Conservation (phyloP, 2,797 vertebrate species). For the Cirrhinus molitorella region DNA sequence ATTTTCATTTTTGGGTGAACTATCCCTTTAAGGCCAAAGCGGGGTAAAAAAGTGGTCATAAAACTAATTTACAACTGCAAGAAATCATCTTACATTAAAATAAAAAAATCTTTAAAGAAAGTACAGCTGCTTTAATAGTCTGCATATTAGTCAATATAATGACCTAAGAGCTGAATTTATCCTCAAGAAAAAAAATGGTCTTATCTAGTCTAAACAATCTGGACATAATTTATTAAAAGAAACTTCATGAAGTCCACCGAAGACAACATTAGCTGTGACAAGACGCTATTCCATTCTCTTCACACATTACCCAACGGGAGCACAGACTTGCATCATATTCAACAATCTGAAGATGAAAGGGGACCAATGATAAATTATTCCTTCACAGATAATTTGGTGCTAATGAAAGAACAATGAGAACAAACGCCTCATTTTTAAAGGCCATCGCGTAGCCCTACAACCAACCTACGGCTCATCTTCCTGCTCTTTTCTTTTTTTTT, state of each 20-base stretch:
- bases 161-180: not conserved
- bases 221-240: constrained; percentile 40
- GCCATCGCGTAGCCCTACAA: constrained; percentile 51
- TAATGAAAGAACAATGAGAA: constrained; percentile 72
- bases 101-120: not conserved
- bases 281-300: constrained; percentile 47
- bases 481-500: not conserved
- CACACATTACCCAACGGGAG: constrained; percentile 59
- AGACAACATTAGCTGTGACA: constrained; percentile 53
- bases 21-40: not conserved
- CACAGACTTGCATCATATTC: constrained; percentile 65
- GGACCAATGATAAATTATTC: constrained; percentile 69
- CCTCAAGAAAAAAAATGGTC: not conserved
- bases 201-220: constrained; percentile 21
- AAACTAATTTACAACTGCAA: not conserved
- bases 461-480: not conserved
- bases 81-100: not conserved
- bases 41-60: not conserved
- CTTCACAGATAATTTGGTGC: constrained; percentile 69
- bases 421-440: constrained; percentile 64
- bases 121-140: not conserved
- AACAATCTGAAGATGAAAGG: constrained; percentile 63
- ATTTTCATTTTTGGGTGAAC: too few species aligned
- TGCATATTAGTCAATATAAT: not conserved
- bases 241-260: constrained; percentile 30